Evolutionary conservation across 1,140 invertebrate species (phyloP).

Genomic region (Halesus radiatus): DNA sequence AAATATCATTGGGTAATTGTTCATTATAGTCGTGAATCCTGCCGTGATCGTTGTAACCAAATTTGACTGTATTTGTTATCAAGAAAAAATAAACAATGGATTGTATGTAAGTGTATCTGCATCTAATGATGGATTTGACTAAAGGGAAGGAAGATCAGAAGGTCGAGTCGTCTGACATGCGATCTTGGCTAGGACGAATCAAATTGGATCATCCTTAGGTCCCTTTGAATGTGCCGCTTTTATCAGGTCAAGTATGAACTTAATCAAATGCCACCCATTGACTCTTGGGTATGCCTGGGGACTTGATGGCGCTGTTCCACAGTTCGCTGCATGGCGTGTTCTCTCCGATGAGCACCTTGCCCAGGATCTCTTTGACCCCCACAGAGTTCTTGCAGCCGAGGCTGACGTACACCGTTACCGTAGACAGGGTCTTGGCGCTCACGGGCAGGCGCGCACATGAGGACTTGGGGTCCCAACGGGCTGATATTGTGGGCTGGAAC

Average conservation of each 20-base stretch:
- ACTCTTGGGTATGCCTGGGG: slow-evolving; percentile 66
- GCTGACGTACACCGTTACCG: slow-evolving; percentile 68
- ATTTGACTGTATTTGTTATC: no score
- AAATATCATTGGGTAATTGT: no score
- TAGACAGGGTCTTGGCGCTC: slow-evolving; percentile 64
- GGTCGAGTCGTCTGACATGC: no score
- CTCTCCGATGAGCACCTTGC: slow-evolving; percentile 66
- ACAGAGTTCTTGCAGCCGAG: slow-evolving; percentile 69
- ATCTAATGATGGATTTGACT: no score
- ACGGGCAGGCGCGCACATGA: slow-evolving; percentile 66
- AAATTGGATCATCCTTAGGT: no score
- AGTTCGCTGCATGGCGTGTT: slow-evolving; percentile 63
- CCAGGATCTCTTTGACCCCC: slow-evolving; percentile 69
- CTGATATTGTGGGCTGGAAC: slow-evolving; percentile 78
- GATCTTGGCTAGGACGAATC: no score
- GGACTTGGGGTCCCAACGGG: slow-evolving; percentile 72
- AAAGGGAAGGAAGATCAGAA: no score
- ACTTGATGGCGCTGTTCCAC: slow-evolving; percentile 64
- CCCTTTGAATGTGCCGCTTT: no score
- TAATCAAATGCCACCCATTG: slow-evolving; percentile 69
- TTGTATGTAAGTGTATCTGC: no score
- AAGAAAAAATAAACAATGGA: no score
- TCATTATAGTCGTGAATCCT: no score
- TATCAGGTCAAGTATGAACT: neutral
- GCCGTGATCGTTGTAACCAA: no score